These are phyloP conservation scores for Sceliomorpha sp. DNA, from an alignment of 2,888 invertebrate genomes.

Conservation along the genomic window DNA sequence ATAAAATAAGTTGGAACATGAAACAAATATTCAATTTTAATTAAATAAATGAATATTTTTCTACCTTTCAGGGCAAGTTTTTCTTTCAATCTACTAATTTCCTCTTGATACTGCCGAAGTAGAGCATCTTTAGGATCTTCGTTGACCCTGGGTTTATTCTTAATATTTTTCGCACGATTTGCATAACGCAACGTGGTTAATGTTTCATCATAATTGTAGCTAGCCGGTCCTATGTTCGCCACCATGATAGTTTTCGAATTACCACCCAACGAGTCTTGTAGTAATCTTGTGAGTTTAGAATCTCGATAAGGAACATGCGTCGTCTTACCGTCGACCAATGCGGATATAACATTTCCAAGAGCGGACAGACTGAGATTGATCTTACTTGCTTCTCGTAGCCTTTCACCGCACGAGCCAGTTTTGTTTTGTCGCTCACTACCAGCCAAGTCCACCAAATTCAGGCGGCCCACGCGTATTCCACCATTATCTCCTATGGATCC, in stretches of 20 bases:
- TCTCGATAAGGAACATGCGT: constrained; percentile 98
- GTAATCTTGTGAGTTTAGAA: constrained; percentile 96
- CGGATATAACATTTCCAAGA: constrained; percentile 99
- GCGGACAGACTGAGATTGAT: constrained; percentile 98
- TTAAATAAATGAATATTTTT: constrained; percentile 82
- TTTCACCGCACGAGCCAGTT: constrained; percentile 95
- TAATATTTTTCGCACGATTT: constrained; percentile 98
- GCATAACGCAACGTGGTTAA: constrained; percentile 98
- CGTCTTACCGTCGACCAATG: constrained; percentile 94
- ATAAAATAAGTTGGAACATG: too few species aligned
- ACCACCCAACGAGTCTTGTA: constrained; percentile 99
- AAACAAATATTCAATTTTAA: too few species aligned
- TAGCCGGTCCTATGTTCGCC: constrained; percentile 98
- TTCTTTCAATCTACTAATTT: constrained; percentile 88
- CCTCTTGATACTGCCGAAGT: constrained; percentile 96
- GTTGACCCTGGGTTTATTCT: constrained; percentile 98
- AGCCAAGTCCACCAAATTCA: constrained; percentile 98
- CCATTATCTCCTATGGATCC: constrained; percentile 85
- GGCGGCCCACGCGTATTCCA: constrained; percentile 90
- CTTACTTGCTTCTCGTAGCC: constrained; percentile 97
- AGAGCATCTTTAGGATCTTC: constrained; percentile 99
- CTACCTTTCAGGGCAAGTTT: constrained; percentile 73
- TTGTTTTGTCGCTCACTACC: constrained; percentile 99
- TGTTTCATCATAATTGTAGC: constrained; percentile 98
- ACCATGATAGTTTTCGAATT: constrained; percentile 99